phyloP scores from a whole-genome alignment of 2,888 invertebrate species.

The Rhamphomyia laevipes region DNA sequence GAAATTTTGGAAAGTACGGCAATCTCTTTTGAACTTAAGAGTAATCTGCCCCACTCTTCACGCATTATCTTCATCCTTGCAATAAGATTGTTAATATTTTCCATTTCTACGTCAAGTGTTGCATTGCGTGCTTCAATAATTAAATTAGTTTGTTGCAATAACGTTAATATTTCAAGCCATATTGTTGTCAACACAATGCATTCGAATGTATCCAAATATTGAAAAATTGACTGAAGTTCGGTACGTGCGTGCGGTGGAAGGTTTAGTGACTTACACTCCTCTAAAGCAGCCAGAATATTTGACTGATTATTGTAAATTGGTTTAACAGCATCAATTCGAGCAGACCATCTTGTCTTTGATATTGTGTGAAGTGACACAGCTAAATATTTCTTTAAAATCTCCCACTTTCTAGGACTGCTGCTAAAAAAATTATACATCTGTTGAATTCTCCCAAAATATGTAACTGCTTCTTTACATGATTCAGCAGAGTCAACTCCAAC shows the following conservation, averaged over 20 bases:
- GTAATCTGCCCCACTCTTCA: not conserved
- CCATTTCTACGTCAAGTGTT: not conserved
- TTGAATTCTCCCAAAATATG: slow-evolving; percentile 2
- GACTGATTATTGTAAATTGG: not conserved
- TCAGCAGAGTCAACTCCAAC: slow-evolving; percentile 2
- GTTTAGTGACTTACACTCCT: not conserved
- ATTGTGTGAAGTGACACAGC: not conserved
- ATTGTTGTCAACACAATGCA: not conserved
- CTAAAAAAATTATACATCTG: slow-evolving; percentile 3
- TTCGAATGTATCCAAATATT: not conserved
- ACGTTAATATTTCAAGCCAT: not conserved
- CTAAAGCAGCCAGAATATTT: not conserved
- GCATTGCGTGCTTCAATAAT: not conserved
- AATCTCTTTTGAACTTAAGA: not conserved
- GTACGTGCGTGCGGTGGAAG: not conserved
- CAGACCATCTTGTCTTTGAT: slow-evolving; percentile 4
- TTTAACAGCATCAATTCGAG: slow-evolving; percentile 2
- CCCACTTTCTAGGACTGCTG: slow-evolving; percentile 1
- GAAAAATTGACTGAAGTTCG: not conserved
- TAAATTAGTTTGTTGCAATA: not conserved
- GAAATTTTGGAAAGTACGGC: not conserved
- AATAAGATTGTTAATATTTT: not conserved
- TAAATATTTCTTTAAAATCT: slow-evolving; percentile 3
- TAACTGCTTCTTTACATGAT: not conserved
- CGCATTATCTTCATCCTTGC: not conserved